Evolutionary conservation across 2,888 invertebrate species (phyloP), one percentile per base, ranked within the genome.

Genomic region (Chymomyza amoena): DNA sequence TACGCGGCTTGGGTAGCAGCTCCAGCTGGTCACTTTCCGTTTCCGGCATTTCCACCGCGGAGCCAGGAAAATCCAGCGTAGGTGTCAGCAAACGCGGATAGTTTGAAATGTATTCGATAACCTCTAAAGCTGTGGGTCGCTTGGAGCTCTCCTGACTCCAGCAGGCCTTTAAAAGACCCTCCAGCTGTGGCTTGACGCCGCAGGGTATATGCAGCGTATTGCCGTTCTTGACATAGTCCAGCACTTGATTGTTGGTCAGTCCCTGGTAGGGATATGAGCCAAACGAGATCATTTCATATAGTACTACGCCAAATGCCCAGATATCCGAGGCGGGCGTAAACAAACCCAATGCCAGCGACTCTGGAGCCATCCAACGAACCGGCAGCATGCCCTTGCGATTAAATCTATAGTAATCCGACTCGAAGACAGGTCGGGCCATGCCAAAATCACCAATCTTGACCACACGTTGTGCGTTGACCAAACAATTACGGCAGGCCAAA

Each of bases 331-430:
- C 95, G 20, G 96, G 94, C 0, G 97, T 96, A 91, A 97, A 98
- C 66, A 96, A 93, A 13, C 97, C 97, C 28, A 96, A 93, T 4
- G 94, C 94, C 16, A 98, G 92, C 79, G 96, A 96, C 92, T 98
- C 98, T 0, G 97, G 97, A 1, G 97, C 95, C 97, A 98, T 97
- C 97, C 98, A 98, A 73, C 97, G 93, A 9, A 97, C 97, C 0
- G 97, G 97, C 78, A 97, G 92, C 95, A 96, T 95, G 89, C 96
- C 96, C 92, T 96, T 96, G 75, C 97, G 94, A 89, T 95, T 96
- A 90, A 97, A 97, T 77, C 95, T 95, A 92, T 98, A 98, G 91
- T 97, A 97, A 90, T 97, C 97, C 77, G 95, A 96, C 84, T 97
- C 97, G 90, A 95, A 96, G 90, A 96, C 96, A 0, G 96, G 95